These are phyloP conservation scores for Agonum fuliginosum DNA, from an alignment of 2,888 invertebrate species.

Conservation along the genomic window DNA sequence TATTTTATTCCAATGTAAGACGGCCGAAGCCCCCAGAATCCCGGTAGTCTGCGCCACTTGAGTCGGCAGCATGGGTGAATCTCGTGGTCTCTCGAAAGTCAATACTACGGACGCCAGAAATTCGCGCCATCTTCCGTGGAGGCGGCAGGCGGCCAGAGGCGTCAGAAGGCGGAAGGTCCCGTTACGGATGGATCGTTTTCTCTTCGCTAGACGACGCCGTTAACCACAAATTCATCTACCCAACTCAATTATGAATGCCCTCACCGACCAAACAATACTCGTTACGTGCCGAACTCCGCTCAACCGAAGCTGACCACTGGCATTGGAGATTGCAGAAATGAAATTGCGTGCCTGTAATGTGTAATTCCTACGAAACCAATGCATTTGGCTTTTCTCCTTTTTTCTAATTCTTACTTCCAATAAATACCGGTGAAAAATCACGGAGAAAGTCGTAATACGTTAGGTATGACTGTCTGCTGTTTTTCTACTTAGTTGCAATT, in stretches of 20 bases:
- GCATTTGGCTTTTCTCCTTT: neutral
- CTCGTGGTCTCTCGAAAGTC: constrained; percentile 11
- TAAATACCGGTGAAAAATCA: neutral
- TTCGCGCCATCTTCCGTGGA: constrained; percentile 1
- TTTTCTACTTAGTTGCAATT: too few relatives aligned
- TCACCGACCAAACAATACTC: constrained; percentile 49
- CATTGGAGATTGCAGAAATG: too few relatives aligned
- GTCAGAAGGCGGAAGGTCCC: neutral
- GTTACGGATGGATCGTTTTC: constrained; percentile 49
- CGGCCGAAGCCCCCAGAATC: neutral
- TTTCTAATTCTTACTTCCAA: neutral
- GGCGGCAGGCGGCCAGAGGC: neutral
- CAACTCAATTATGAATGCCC: constrained; percentile 51
- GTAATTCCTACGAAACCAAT: neutral
- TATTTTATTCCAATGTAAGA: too few relatives aligned
- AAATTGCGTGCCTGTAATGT: neutral
- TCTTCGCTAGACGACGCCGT: constrained; percentile 36
- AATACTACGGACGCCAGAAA: constrained; percentile 30
- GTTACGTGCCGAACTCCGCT: constrained; percentile 5
- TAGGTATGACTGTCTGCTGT: too few relatives aligned
- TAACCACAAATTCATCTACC: constrained; percentile 50
- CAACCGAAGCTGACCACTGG: neutral
- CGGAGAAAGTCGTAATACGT: too few relatives aligned
- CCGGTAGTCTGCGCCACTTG: neutral
- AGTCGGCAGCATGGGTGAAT: neutral